Percentiles rank a stretch among this genome's conserved stretches.
Conservation (phyloP, 2,113 vertebrate species). For the Cyphomyrus discorhynchus region DNA sequence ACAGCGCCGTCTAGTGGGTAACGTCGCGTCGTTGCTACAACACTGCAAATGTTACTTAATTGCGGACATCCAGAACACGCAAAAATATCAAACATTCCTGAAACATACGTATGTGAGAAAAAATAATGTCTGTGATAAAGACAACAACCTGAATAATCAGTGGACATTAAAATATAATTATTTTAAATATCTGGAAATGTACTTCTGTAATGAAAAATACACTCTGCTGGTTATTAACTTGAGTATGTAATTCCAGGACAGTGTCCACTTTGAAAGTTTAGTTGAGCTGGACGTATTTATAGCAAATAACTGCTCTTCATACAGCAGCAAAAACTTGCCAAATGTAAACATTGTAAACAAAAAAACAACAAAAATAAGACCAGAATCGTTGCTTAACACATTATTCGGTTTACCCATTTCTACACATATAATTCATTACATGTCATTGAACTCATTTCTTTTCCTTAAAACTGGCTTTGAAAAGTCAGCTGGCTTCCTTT, state of each 20-base stretch:
- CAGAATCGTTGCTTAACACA: background rate
- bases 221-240: background rate
- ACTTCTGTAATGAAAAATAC: background rate
- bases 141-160: background rate
- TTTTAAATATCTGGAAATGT: background rate
- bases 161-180: background rate
- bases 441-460: background rate
- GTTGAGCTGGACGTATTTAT: background rate
- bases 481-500: conserved; percentile 21
- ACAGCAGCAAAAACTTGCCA: background rate
- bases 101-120: background rate
- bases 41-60: background rate
- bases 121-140: background rate
- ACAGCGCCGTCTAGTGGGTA: conserved; percentile 63
- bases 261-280: background rate
- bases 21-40: background rate
- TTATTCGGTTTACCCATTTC: background rate
- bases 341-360: background rate
- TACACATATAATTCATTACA: background rate
- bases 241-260: background rate
- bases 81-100: background rate
- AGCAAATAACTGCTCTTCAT: background rate
- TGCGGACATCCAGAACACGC: background rate
- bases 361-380: background rate
- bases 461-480: background rate